Base-by-base conservation (phyloP, 2,797 vertebrate species). In the Rallus crepitans region DNA sequence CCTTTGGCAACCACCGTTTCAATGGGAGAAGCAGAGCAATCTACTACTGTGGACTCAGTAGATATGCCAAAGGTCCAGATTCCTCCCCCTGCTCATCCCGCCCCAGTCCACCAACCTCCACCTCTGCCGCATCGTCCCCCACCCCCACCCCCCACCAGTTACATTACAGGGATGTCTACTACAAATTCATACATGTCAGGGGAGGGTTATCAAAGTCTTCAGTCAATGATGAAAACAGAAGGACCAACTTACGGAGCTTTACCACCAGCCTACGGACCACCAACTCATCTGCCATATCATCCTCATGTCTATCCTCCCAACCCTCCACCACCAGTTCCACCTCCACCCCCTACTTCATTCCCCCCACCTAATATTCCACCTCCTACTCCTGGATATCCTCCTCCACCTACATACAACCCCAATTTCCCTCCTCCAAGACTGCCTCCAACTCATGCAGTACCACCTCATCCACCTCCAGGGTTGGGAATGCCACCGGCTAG, bases 221-320 rank as follows among this genome's bases (percentile, higher is more conserved):
- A 99, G 98, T 99, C 99, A 13, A 98, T 99, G 98, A 99, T 99
- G 99, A 99, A 99, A 98, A 99, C 99, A 0, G 99, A 99, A 92
- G 99, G 97, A 30, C 99, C 99, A 52, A 96, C 99, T 45, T 99
- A 99, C 0, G 98, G 98, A 15, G 98, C 98, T 85, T 97, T 99
- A 94, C 99, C 99, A 1, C 99, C 99, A 0, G 98, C 97, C 70
- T 99, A 99, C 0, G 99, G 98, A 14, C 99, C 99, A 2, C 99
- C 98, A 0, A 21, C 98, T 35, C 98, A 98, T 65, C 98, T 99
- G 47, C 98, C 98, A 0, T 99, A 99, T 83, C 99, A 99, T 87
- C 99, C 98, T 12, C 99, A 98, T 19, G 97, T 98, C 61, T 98
- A 98, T 37, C 99, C 88, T 94, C 98, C 96, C 97, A 99, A 97